A percentile compares a stretch with the other conserved stretches of the same genome.
Evolutionary conservation across 2,888 invertebrate species (phyloP).

Genomic region (Ophioninae sp.): DNA sequence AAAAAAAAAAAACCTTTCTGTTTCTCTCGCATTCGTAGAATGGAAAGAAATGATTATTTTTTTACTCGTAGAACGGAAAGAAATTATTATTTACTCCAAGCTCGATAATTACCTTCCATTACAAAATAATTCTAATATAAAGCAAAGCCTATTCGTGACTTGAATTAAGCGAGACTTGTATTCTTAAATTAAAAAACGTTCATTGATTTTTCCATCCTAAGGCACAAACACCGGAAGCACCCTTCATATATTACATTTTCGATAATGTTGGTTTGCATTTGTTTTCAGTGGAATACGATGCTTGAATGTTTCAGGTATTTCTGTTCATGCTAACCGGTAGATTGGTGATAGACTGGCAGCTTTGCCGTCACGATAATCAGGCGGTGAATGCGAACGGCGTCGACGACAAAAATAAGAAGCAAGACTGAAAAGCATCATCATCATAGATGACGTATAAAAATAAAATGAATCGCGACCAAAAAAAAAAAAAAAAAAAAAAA

Average conservation of each 20-base stretch:
- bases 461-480: conserved; percentile 27
- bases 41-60: background rate
- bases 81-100: too few species aligned
- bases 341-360: conserved; percentile 90
- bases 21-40: background rate
- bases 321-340: conserved; percentile 95
- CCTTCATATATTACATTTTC: background rate
- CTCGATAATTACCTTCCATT: too few species aligned
- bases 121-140: too few species aligned
- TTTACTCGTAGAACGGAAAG: too few species aligned
- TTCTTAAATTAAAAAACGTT: too few species aligned
- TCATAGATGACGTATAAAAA: conserved; percentile 31
- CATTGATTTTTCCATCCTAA: too few species aligned
- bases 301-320: conserved; percentile 83
- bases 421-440: conserved; percentile 79
- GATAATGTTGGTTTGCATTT: background rate
- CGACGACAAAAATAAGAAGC: conserved; percentile 82
- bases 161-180: too few species aligned
- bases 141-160: too few species aligned
- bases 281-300: background rate
- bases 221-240: background rate
- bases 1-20: background rate
- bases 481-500: conserved; percentile 21
- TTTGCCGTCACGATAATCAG: conserved; percentile 82
- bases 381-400: conserved; percentile 80